Conservation (phyloP, 2,797 vertebrate species). For the Loris lydekkerianus region DNA sequence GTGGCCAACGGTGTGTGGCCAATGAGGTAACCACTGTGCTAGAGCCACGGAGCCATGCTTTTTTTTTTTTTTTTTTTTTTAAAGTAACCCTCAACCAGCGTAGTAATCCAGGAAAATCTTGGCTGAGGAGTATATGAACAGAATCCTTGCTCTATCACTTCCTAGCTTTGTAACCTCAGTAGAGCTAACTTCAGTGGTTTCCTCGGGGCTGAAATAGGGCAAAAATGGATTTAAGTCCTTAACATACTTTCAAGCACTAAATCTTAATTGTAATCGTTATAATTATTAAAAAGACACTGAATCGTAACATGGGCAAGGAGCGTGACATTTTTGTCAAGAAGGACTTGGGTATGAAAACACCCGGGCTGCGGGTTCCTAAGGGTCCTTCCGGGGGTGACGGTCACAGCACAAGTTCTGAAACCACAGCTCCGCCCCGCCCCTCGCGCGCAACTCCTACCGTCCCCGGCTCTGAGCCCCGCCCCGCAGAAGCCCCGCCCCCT, state of each 20-base stretch:
- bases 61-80: neutral
- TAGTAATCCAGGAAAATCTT: neutral
- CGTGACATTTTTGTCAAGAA: neutral
- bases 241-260: neutral
- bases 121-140: neutral
- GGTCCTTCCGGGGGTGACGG: fast-evolving
- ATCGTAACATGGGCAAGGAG: neutral
- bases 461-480: neutral
- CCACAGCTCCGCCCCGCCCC: neutral
- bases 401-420: neutral
- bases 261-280: neutral
- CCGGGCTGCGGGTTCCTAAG: neutral
- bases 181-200: neutral
- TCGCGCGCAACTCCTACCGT: neutral
- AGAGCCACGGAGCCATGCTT: neutral
- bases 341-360: neutral
- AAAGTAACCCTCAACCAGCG: neutral
- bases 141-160: neutral
- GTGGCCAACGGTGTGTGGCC: no score
- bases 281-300: neutral
- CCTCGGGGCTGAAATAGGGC: neutral
- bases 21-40: no score
- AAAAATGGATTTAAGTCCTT: neutral
- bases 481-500: no score
- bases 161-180: neutral